Percentiles rank a stretch among this genome's conserved stretches.
Conservation (phyloP, 2,888 invertebrate genomes). For the Cactoblastis cactorum region DNA sequence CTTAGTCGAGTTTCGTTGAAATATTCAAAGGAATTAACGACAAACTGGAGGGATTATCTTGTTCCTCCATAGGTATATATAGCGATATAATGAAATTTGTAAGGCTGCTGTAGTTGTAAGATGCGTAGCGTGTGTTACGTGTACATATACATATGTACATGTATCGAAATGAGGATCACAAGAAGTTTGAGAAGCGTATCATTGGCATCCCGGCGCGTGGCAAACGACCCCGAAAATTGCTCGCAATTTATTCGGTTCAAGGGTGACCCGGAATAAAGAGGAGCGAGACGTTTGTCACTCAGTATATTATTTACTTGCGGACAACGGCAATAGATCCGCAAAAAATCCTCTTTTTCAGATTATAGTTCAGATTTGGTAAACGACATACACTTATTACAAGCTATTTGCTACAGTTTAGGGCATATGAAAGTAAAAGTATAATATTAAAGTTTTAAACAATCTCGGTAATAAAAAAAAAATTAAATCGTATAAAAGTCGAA, state of each 20-base stretch:
- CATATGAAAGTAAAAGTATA: too few species aligned
- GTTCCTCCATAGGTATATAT: slow-evolving; percentile 27
- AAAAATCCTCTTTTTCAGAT: slow-evolving; percentile 31
- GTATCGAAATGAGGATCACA: slow-evolving; percentile 40
- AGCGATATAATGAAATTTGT: slow-evolving; percentile 45
- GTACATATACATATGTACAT: slow-evolving; percentile 27
- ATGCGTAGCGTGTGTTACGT: slow-evolving; percentile 21
- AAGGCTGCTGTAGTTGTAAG: slow-evolving; percentile 33
- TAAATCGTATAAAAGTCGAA: too few species aligned
- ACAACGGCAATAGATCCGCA: slow-evolving; percentile 36
- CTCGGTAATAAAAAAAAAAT: too few species aligned
- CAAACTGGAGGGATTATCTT: slow-evolving; percentile 19
- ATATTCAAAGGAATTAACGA: slow-evolving; percentile 22
- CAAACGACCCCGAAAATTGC: slow-evolving; percentile 72
- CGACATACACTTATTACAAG: neutral
- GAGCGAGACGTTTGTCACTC: slow-evolving; percentile 66
- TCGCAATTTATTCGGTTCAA: slow-evolving; percentile 70
- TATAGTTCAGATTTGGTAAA: neutral
- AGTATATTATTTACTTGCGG: slow-evolving; percentile 64
- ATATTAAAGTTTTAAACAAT: too few species aligned
- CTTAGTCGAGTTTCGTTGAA: slow-evolving; percentile 15
- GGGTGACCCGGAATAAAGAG: slow-evolving; percentile 69
- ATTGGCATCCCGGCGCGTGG: slow-evolving; percentile 64
- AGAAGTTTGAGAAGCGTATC: slow-evolving; percentile 57
- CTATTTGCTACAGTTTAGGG: too few species aligned